These are phyloP conservation scores for Crotophaga sulcirostris DNA, from an alignment of 2,113 vertebrate genomes.

Conservation along the genomic window DNA sequence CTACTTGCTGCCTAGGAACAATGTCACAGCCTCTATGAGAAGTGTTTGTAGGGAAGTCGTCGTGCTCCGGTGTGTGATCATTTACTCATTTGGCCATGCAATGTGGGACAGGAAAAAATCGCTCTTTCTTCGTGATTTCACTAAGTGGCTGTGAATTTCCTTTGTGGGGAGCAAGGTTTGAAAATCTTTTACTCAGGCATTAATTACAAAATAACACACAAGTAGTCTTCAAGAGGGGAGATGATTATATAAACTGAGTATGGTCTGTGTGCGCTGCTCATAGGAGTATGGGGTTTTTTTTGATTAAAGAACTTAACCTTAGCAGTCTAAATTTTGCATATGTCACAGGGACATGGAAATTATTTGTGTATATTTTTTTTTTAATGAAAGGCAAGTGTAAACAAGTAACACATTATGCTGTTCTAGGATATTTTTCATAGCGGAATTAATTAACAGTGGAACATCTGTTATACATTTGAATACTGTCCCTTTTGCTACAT, in stretches of 20 bases:
- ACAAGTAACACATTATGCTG: background rate
- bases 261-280: background rate
- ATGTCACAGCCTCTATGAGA: background rate
- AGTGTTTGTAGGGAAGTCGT: background rate
- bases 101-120: background rate
- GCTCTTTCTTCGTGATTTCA: background rate
- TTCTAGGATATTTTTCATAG: background rate
- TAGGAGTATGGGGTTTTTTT: background rate
- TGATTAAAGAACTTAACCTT: background rate
- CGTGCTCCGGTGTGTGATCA: background rate
- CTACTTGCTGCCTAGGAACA: background rate
- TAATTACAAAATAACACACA: background rate
- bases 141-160: background rate
- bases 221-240: background rate
- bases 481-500: background rate
- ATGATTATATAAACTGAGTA: background rate
- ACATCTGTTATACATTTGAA: slow-evolving; percentile 4
- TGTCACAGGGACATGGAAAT: background rate
- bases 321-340: background rate
- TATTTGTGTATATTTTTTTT: background rate
- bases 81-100: background rate
- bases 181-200: background rate
- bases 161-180: background rate
- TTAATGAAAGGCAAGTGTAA: background rate
- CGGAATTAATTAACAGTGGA: slow-evolving; percentile 1